These are phyloP conservation scores for Siniperca knerii DNA, from an alignment of 2,113 vertebrate genomes.

Conservation along the genomic window DNA sequence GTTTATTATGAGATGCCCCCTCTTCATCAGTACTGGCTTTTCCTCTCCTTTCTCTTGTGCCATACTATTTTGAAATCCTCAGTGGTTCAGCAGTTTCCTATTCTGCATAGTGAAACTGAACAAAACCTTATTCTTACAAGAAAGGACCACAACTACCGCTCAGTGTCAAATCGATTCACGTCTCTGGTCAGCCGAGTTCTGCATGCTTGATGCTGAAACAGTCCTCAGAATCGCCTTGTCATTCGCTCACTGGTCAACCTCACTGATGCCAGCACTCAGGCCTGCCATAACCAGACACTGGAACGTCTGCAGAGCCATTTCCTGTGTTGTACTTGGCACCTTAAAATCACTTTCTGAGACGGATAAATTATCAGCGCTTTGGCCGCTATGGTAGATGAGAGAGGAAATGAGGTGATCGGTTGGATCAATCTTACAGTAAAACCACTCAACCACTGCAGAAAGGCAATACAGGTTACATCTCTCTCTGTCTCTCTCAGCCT, in stretches of 20 bases:
- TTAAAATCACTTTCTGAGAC: constrained; percentile 66
- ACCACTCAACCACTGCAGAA: constrained; percentile 66
- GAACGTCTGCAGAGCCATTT: constrained; percentile 62
- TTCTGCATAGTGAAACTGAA: constrained; percentile 21
- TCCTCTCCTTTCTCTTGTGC: constrained; percentile 8
- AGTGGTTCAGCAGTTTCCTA: constrained; percentile 43
- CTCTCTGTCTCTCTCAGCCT: constrained; percentile 34
- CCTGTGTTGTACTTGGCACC: constrained; percentile 73
- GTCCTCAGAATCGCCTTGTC: constrained; percentile 54
- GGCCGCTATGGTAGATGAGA: constrained; percentile 60
- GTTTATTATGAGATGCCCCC: constrained; percentile 37
- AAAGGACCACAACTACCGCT: constrained; percentile 47
- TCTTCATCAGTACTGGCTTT: constrained; percentile 20
- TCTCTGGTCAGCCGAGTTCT: constrained; percentile 50
- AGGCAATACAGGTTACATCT: constrained; percentile 61
- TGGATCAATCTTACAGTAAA: constrained; percentile 76
- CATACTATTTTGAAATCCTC: constrained; percentile 31
- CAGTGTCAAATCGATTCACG: constrained; percentile 59
- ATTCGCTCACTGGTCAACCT: constrained; percentile 47
- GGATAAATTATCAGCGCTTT: constrained; percentile 60
- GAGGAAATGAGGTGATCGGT: constrained; percentile 76
- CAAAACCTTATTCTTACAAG: constrained; percentile 56
- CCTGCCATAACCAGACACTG: constrained; percentile 55
- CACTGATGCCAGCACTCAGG: constrained; percentile 55
- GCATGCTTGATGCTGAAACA: constrained; percentile 46